Percentiles rank a stretch among this genome's conserved stretches.
phyloP scores from a whole-genome alignment of 2,888 invertebrate species.

The Pycnomerus fuliginosus region DNA sequence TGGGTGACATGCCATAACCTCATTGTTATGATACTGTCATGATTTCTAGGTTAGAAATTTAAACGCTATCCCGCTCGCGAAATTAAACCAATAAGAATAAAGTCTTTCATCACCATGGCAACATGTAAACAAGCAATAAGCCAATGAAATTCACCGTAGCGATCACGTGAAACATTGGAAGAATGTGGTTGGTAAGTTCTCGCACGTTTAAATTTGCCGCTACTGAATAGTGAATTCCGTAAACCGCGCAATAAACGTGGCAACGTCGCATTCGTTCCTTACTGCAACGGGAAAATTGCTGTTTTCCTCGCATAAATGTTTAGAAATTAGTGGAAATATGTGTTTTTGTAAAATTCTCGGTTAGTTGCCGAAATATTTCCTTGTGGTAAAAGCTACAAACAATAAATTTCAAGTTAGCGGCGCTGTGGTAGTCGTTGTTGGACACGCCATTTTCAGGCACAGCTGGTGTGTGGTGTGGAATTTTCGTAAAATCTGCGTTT shows the following conservation, averaged over 20 bases:
- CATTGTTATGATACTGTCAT: too few relatives aligned
- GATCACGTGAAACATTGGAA: conserved; percentile 30
- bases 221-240: conserved; percentile 1
- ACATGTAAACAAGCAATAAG: conserved; percentile 31
- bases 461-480: conserved; percentile 2
- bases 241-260: conserved; percentile 11
- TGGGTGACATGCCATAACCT: too few relatives aligned
- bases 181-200: conserved; percentile 30
- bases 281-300: not conserved
- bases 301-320: too few relatives aligned
- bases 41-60: conserved; percentile 24
- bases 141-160: conserved; percentile 29
- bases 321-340: conserved; percentile 1
- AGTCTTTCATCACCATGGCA: conserved; percentile 31
- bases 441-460: conserved; percentile 20
- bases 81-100: conserved; percentile 29
- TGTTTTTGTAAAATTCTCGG: too few relatives aligned
- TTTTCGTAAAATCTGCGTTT: too few relatives aligned
- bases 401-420: too few relatives aligned
- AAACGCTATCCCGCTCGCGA: conserved; percentile 16
- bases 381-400: too few relatives aligned
- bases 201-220: conserved; percentile 40
- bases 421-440: conserved; percentile 13
- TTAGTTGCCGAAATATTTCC: too few relatives aligned
- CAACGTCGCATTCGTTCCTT: conserved; percentile 11